Conservation (phyloP, 2,888 invertebrate genomes). For the Homarus gammarus region DNA sequence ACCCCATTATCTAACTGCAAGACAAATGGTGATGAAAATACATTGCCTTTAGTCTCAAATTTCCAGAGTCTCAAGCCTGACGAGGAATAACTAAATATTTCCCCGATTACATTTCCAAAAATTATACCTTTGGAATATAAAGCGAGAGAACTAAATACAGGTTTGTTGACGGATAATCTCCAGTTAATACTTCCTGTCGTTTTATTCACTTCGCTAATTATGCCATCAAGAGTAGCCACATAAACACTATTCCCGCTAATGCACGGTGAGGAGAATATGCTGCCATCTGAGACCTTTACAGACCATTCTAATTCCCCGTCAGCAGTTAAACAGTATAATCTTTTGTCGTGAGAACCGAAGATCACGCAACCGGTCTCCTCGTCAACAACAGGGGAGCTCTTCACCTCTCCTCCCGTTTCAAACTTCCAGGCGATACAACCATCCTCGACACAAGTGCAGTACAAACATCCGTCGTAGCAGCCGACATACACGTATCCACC, state of each 20-base stretch:
- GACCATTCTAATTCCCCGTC: conserved; percentile 82
- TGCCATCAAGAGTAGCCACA: conserved; percentile 65
- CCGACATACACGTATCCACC: conserved; percentile 84
- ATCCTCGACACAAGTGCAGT: conserved; percentile 83
- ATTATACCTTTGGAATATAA: conserved; percentile 55
- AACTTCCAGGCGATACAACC: conserved; percentile 84
- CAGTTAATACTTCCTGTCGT: conserved; percentile 33
- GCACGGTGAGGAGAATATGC: conserved; percentile 69
- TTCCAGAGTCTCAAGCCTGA: conserved; percentile 54
- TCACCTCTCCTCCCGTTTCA: conserved; percentile 83
- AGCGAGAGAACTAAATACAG: conserved; percentile 59
- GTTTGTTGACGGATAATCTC: conserved; percentile 32
- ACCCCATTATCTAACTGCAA: background rate
- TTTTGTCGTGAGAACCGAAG: conserved; percentile 87
- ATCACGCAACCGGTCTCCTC: conserved; percentile 82
- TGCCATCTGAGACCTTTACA: conserved; percentile 77
- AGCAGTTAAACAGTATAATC: conserved; percentile 83
- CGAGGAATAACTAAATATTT: conserved; percentile 44
- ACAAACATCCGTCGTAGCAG: conserved; percentile 87
- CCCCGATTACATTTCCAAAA: conserved; percentile 43
- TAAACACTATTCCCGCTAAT: conserved; percentile 42
- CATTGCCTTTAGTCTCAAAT: conserved; percentile 36
- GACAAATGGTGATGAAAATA: conserved; percentile 64
- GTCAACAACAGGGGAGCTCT: conserved; percentile 83
- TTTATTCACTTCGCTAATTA: conserved; percentile 48